These are phyloP conservation scores for Drosophila mettleri DNA, from an alignment of 2,888 invertebrate genomes.

Conservation along the genomic window DNA sequence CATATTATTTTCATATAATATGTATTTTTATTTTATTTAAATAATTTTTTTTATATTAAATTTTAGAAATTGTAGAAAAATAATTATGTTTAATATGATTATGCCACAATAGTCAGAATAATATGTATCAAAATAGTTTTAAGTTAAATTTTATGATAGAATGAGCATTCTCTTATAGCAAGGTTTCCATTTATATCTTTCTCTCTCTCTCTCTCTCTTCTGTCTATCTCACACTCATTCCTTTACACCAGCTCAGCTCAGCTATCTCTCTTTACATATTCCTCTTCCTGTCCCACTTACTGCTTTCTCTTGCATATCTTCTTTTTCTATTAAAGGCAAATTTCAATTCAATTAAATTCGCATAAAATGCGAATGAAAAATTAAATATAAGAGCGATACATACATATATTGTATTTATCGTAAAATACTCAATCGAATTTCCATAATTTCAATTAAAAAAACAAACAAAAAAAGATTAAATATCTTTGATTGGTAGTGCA, in stretches of 20 bases:
- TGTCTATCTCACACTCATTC: not conserved
- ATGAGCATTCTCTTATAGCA: no score
- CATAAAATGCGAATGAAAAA: not conserved
- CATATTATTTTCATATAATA: not conserved
- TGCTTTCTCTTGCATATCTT: not conserved
- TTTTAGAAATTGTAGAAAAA: not conserved
- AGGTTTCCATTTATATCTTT: no score
- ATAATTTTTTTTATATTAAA: not conserved
- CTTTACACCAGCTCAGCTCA: not conserved
- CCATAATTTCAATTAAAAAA: not conserved
- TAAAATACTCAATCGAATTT: not conserved
- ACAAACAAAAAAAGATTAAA: no score
- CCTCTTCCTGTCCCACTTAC: not conserved
- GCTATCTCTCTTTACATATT: not conserved
- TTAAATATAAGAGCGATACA: not conserved
- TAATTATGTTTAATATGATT: not conserved
- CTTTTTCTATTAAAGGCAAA: not conserved
- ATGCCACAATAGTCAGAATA: not conserved
- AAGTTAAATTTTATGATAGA: not conserved
- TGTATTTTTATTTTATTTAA: not conserved
- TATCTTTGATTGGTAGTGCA: slow-evolving; percentile 3
- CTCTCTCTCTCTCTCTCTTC: not conserved
- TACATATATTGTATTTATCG: no score
- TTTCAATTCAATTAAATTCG: not conserved
- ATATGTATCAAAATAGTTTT: not conserved